These are phyloP conservation scores for Phymastichus coffea DNA, from an alignment of 1,140 invertebrate genomes.

Conservation along the genomic window DNA sequence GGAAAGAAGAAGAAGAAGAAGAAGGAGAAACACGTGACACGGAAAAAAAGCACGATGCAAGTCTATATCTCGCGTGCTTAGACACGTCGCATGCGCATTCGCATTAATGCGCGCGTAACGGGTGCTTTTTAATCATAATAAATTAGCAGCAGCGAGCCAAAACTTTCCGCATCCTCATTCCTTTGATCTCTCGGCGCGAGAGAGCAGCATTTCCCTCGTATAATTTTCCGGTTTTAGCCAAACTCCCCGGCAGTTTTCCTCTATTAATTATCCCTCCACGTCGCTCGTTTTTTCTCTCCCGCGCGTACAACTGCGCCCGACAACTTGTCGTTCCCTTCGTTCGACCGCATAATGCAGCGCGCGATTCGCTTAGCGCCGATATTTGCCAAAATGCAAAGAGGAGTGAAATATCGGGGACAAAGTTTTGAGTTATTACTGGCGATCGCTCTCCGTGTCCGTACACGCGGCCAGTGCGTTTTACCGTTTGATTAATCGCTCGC, in stretches of 20 bases:
- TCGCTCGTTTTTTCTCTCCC: too few relatives aligned
- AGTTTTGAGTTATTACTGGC: background rate
- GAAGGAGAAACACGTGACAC: background rate
- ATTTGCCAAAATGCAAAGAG: too few relatives aligned
- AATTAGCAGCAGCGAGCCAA: slow-evolving; percentile 2
- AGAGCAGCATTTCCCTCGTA: background rate
- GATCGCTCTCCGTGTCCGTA: too few relatives aligned
- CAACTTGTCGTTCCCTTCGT: too few relatives aligned
- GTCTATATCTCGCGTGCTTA: too few relatives aligned
- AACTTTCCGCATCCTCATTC: slow-evolving; percentile 1
- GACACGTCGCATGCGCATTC: too few relatives aligned
- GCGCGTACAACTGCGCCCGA: too few relatives aligned
- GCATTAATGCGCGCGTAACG: too few relatives aligned
- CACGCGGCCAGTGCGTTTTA: too few relatives aligned
- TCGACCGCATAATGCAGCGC: too few relatives aligned
- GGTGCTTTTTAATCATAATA: slow-evolving; percentile 20
- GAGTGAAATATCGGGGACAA: background rate
- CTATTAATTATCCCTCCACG: background rate
- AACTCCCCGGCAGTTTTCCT: background rate
- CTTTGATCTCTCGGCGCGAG: slow-evolving; percentile 4
- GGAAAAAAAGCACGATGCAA: background rate
- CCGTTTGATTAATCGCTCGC: too few relatives aligned
- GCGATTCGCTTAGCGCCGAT: too few relatives aligned
- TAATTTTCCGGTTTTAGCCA: background rate
- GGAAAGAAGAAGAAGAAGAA: background rate